These are phyloP conservation scores for Pangasius larnaudii DNA, from an alignment of 2,797 vertebrate species.

Conservation along the genomic window DNA sequence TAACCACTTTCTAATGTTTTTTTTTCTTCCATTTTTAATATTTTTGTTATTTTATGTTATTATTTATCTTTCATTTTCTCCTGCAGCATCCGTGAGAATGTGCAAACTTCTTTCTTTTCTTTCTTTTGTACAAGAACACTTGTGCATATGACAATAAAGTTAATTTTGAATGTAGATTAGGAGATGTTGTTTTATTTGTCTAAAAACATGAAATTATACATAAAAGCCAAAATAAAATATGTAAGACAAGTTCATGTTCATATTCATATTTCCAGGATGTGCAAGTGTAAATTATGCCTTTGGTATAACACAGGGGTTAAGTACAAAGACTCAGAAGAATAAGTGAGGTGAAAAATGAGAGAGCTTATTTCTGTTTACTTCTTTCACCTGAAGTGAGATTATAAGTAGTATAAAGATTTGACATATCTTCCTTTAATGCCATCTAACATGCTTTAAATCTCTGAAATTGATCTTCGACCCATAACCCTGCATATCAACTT, in stretches of 20 bases:
- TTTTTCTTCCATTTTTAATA: neutral
- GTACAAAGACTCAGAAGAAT: neutral
- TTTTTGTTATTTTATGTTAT: too few relatives aligned
- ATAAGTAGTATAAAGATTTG: constrained; percentile 4
- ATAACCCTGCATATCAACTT: constrained; percentile 56
- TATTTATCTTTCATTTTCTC: neutral
- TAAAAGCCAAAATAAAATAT: constrained; percentile 55
- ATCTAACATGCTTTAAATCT: constrained; percentile 41
- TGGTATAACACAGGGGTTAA: neutral
- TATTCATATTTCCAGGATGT: constrained; percentile 8
- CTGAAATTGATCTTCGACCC: constrained; percentile 53
- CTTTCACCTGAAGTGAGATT: constrained; percentile 23
- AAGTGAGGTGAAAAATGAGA: neutral
- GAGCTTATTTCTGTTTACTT: neutral
- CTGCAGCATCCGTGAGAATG: neutral
- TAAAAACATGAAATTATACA: constrained; percentile 57
- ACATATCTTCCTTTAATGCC: neutral
- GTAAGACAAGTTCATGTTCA: constrained; percentile 62
- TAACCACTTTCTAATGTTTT: constrained; percentile 54
- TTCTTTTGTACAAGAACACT: neutral
- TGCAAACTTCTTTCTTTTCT: too few relatives aligned
- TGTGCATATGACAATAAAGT: neutral
- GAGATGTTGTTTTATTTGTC: constrained; percentile 45
- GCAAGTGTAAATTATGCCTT: neutral
- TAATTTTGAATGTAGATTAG: neutral